Evolutionary conservation across 2,888 invertebrate genomes (phyloP).

Genomic region (Metopia argyrocephala): DNA sequence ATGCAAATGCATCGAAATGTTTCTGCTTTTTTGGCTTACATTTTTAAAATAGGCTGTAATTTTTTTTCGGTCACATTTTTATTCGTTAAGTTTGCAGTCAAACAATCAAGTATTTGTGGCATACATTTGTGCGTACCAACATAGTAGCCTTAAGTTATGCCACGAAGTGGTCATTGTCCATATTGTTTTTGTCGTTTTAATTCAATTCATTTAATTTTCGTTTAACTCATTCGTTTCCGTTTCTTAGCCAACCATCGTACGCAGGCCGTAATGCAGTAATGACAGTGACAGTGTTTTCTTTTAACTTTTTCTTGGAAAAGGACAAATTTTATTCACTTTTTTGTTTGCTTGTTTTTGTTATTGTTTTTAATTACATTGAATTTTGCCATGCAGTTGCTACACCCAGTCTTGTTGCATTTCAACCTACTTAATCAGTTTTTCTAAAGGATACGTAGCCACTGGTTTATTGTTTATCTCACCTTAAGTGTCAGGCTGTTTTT

Average conservation of each 20-base stretch:
- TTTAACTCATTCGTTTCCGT: background rate
- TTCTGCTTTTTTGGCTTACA: background rate
- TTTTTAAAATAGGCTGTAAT: background rate
- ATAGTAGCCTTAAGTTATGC: conserved; percentile 46
- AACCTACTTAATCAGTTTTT: no score
- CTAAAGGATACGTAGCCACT: background rate
- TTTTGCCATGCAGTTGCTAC: conserved; percentile 21
- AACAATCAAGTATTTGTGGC: conserved; percentile 32
- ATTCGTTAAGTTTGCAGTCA: conserved; percentile 9
- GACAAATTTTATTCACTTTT: conserved; percentile 17
- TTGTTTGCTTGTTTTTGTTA: conserved; percentile 28
- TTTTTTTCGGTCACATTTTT: background rate
- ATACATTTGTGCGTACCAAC: conserved; percentile 40
- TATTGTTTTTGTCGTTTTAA: background rate
- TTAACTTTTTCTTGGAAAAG: background rate
- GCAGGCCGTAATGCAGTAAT: background rate
- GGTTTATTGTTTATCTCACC: conserved; percentile 26
- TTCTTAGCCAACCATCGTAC: background rate
- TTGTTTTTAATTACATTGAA: conserved; percentile 54
- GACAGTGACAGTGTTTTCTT: background rate
- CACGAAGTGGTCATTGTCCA: conserved; percentile 19
- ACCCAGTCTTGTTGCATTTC: background rate
- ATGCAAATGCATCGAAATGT: no score
- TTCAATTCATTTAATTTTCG: background rate
- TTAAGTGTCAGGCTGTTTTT: conserved; percentile 38